These are phyloP conservation scores for Silurus glanis DNA, from an alignment of 2,113 vertebrate genomes.

Conservation along the genomic window DNA sequence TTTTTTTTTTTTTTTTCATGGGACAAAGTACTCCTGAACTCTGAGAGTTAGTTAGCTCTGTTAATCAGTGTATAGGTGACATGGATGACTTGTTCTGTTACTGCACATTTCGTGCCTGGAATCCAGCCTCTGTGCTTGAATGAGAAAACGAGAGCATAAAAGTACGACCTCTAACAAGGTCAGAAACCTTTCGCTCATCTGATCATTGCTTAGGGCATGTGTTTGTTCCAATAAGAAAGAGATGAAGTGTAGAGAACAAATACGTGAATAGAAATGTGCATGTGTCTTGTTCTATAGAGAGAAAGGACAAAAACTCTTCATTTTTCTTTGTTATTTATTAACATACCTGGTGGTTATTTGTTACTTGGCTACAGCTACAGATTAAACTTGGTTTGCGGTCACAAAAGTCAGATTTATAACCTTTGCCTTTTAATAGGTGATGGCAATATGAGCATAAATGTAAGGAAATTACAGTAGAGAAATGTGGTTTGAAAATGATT, in stretches of 20 bases:
- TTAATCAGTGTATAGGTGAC: constrained; percentile 73
- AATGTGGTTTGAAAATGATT: constrained; percentile 38
- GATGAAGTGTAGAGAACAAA: constrained; percentile 23
- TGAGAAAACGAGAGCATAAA: background rate
- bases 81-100: constrained; percentile 64
- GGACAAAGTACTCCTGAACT: constrained; percentile 46
- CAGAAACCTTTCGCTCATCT: constrained; percentile 49
- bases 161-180: constrained; percentile 61
- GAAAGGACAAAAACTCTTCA: background rate
- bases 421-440: background rate
- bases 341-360: constrained; percentile 20
- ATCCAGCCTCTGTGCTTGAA: constrained; percentile 57
- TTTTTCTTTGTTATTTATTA: constrained; percentile 32
- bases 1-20: background rate
- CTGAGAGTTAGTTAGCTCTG: constrained; percentile 58
- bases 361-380: background rate
- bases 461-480: constrained; percentile 8
- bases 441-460: background rate
- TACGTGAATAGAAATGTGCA: constrained; percentile 46
- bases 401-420: constrained; percentile 32
- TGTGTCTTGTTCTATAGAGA: background rate
- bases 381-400: constrained; percentile 14
- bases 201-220: constrained; percentile 23
- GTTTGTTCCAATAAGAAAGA: constrained; percentile 31
- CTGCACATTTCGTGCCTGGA: constrained; percentile 63